A percentile compares a stretch with the other conserved stretches of the same genome.
Conservation (phyloP, 2,113 vertebrate species). For the Athene noctua region DNA sequence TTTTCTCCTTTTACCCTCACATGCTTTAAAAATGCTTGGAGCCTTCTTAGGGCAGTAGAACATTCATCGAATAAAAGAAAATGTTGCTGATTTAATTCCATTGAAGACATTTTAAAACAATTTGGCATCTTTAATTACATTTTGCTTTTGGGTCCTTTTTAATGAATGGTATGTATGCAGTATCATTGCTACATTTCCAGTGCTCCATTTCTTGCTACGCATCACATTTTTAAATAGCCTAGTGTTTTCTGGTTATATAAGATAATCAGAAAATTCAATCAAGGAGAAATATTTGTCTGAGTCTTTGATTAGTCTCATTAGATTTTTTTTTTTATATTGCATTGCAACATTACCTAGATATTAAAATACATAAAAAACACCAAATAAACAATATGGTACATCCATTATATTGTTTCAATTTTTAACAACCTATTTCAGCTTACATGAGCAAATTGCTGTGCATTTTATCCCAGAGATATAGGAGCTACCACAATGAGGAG, state of each 20-base stretch:
- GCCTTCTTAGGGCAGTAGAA: conserved; percentile 67
- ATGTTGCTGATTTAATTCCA: neutral
- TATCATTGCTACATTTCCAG: neutral
- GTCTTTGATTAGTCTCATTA: neutral
- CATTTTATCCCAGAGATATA: neutral
- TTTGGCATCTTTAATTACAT: neutral
- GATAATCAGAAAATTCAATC: neutral
- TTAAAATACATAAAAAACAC: neutral
- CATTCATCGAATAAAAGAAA: conserved; percentile 38
- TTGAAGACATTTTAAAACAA: neutral
- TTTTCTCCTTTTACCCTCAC: conserved; percentile 63
- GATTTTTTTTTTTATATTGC: neutral
- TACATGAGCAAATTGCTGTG: neutral
- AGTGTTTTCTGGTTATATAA: neutral
- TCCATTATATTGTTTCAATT: neutral
- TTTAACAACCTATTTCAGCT: neutral
- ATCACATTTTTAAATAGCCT: neutral
- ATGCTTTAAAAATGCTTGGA: conserved; percentile 69
- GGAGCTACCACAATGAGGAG: neutral
- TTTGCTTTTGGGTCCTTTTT: neutral
- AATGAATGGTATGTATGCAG: neutral
- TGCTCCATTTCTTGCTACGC: neutral
- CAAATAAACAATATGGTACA: neutral
- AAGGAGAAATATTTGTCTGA: neutral
- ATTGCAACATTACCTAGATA: neutral